Conservation (phyloP, 35 echinoderm and acorn worm genomes). For the Holothuria glaberrima region DNA sequence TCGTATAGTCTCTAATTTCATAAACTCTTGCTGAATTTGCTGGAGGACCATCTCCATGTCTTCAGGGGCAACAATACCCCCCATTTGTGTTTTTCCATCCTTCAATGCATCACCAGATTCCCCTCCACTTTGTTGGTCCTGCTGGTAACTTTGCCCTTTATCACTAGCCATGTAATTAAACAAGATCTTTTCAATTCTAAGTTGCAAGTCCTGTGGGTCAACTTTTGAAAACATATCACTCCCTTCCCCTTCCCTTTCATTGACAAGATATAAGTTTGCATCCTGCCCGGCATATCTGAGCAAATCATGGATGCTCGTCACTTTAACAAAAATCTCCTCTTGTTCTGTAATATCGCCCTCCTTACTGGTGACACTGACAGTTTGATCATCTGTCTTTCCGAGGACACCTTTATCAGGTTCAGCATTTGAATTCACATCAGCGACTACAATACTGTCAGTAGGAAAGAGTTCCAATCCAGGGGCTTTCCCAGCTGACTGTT, state of each 20-base stretch:
- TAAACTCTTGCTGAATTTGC: conserved; percentile 72
- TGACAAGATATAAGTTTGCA: background rate
- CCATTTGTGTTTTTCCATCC: background rate
- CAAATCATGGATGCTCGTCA: background rate
- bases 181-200: conserved; percentile 59
- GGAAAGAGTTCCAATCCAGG: background rate
- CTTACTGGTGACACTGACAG: background rate
- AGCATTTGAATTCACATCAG: no score
- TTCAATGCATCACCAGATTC: conserved; percentile 30
- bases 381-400: background rate
- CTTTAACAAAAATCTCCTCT: conserved; percentile 2
- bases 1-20: conserved; percentile 64
- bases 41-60: conserved; percentile 33
- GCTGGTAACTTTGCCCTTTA: conserved; percentile 55
- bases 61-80: conserved; percentile 37
- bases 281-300: conserved; percentile 2
- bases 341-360: background rate
- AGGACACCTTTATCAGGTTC: background rate
- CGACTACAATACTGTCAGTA: background rate
- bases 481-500: background rate
- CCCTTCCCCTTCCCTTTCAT: background rate
- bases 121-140: conserved; percentile 32
- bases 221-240: conserved; percentile 25
- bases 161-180: conserved; percentile 56
- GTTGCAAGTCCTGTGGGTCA: conserved; percentile 33